phyloP scores from a whole-genome alignment of 2,113 vertebrate species.

The Desmodus rotundus region DNA sequence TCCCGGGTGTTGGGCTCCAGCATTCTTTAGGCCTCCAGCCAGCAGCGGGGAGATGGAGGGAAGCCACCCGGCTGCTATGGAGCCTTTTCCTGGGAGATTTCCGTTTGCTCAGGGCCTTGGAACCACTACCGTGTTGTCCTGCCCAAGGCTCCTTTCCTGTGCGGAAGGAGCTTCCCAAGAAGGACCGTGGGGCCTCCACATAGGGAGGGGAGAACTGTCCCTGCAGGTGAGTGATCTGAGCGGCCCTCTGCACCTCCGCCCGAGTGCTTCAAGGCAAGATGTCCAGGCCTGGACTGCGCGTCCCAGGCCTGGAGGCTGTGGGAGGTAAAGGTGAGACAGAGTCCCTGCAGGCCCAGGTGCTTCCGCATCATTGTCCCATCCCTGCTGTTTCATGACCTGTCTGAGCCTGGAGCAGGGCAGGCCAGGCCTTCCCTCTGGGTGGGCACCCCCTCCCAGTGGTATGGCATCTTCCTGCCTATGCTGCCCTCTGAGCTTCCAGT shows the following conservation, averaged over 20 bases:
- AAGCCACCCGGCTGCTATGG: conserved; percentile 38
- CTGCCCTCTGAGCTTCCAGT: background rate
- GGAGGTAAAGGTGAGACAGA: background rate
- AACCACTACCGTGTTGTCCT: background rate
- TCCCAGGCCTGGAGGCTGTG: background rate
- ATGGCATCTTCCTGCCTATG: background rate
- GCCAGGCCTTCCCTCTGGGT: background rate
- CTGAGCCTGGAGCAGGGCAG: accelerated
- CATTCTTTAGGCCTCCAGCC: background rate
- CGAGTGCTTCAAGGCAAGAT: background rate
- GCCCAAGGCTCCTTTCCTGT: background rate
- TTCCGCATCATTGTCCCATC: background rate
- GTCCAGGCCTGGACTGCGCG: background rate
- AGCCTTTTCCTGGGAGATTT: conserved; percentile 49
- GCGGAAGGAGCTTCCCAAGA: too few species aligned
- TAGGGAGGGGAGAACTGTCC: background rate
- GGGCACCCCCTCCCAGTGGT: background rate
- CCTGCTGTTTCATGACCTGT: background rate
- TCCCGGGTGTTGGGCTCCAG: background rate
- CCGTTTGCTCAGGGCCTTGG: background rate
- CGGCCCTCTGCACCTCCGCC: background rate
- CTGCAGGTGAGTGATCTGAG: background rate
- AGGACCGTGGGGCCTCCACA: background rate
- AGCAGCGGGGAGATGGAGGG: conserved; percentile 9
- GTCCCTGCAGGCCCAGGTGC: background rate